Evolutionary conservation across 1,140 invertebrate genomes (phyloP).

Genomic region (Lordiphosa mommai): DNA sequence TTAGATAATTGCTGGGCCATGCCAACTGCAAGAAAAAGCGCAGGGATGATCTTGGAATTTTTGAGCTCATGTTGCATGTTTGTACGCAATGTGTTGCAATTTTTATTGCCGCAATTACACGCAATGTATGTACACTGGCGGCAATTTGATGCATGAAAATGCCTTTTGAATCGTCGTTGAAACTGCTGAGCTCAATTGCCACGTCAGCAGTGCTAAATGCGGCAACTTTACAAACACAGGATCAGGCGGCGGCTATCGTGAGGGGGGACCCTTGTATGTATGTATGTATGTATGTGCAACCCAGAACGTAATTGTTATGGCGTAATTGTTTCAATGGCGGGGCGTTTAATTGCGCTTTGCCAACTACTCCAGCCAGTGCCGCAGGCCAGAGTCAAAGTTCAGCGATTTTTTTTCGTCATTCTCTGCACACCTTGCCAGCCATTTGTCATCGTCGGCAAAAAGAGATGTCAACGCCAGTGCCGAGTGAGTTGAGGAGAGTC

Average conservation of each 20-base stretch:
- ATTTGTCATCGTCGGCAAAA: slow-evolving; percentile 48
- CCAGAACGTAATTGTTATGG: slow-evolving; percentile 67
- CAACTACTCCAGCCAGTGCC: slow-evolving; percentile 30
- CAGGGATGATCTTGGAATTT: slow-evolving; percentile 11
- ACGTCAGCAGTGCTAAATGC: slow-evolving; percentile 61
- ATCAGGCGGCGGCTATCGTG: not conserved
- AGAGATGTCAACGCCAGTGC: slow-evolving; percentile 47
- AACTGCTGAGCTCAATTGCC: slow-evolving; percentile 39
- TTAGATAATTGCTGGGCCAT: slow-evolving; percentile 62
- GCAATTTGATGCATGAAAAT: slow-evolving; percentile 77
- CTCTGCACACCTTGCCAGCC: slow-evolving; percentile 47
- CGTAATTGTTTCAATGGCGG: slow-evolving; percentile 72
- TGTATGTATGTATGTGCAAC: slow-evolving; percentile 65
- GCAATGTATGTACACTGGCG: slow-evolving; percentile 54
- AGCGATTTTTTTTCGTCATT: slow-evolving; percentile 41
- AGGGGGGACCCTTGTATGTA: too few relatives aligned
- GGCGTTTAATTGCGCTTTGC: slow-evolving; percentile 67
- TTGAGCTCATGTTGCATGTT: slow-evolving; percentile 55
- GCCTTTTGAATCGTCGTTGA: slow-evolving; percentile 39
- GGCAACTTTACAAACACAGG: slow-evolving; percentile 55
- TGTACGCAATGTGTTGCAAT: slow-evolving; percentile 74
- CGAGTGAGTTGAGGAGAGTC: slow-evolving; percentile 7
- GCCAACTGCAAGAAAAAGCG: slow-evolving; percentile 4
- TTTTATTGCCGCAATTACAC: slow-evolving; percentile 76
- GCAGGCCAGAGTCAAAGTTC: slow-evolving; percentile 55